Conservation (phyloP, 2,888 invertebrate genomes). For the Brachylomia viminalis region DNA sequence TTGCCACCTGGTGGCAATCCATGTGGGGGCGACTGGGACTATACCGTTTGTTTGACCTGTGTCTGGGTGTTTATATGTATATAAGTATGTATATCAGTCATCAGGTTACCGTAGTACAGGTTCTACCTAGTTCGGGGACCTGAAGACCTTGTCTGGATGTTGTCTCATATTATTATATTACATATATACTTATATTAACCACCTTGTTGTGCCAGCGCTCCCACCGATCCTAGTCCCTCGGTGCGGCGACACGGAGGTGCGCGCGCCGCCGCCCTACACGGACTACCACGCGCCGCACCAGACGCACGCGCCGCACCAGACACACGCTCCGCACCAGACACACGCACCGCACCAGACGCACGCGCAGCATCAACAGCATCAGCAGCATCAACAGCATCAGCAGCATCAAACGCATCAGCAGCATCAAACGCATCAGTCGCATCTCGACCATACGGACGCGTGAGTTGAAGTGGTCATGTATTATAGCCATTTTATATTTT, state of each 20-base stretch:
- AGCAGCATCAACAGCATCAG: slow-evolving; percentile 68
- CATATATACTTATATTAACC: no score
- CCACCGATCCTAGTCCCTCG: slow-evolving; percentile 95
- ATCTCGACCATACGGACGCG: slow-evolving; percentile 83
- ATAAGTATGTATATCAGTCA: no score
- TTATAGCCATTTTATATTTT: not conserved
- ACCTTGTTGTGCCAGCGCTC: slow-evolving; percentile 87
- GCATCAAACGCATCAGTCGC: slow-evolving; percentile 64
- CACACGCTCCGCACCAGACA: slow-evolving; percentile 70
- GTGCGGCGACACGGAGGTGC: slow-evolving; percentile 82
- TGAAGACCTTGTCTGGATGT: no score
- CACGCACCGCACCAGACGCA: slow-evolving; percentile 38
- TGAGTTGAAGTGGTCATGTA: slow-evolving; percentile 69
- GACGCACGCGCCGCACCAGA: slow-evolving; percentile 59
- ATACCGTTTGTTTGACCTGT: no score
- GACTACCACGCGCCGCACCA: slow-evolving; percentile 81
- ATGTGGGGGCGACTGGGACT: no score
- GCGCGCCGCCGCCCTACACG: slow-evolving; percentile 87
- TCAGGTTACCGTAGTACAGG: no score
- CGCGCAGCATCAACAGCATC: slow-evolving; percentile 73
- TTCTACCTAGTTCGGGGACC: no score
- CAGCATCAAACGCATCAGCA: not conserved
- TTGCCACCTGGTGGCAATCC: no score
- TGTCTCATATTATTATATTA: no score
- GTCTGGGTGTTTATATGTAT: no score